phyloP scores from a whole-genome alignment of 2,797 vertebrate species.

The Ptychadena robeensis region DNA sequence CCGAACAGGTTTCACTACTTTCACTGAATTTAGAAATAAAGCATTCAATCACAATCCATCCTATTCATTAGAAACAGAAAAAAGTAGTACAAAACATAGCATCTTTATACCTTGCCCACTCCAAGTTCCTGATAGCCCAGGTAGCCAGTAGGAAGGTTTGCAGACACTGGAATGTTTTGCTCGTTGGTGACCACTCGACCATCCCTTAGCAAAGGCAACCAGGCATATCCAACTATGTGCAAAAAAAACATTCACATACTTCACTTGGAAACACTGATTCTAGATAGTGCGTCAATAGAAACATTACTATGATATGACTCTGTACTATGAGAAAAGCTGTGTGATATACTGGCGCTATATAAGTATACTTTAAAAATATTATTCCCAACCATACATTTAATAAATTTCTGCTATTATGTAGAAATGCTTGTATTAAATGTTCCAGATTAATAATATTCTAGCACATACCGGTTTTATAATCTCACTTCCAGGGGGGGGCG shows the following conservation, averaged over 20 bases:
- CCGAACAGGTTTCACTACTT: no score
- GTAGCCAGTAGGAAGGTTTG: slow-evolving; percentile 87
- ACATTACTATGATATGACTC: no score
- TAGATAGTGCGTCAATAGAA: background rate
- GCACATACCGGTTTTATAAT: background rate
- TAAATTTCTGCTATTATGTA: background rate
- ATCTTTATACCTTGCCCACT: slow-evolving; percentile 81
- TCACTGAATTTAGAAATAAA: background rate
- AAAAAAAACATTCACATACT: slow-evolving; percentile 23
- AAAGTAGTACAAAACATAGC: background rate
- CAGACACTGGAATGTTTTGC: slow-evolving; percentile 86
- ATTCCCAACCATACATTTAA: background rate
- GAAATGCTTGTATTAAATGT: background rate
- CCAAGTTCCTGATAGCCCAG: slow-evolving; percentile 83
- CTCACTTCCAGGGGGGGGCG: background rate
- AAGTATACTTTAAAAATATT: no score
- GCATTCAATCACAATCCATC: background rate
- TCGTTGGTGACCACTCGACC: slow-evolving; percentile 90
- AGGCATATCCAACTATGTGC: slow-evolving; percentile 88
- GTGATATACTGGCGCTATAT: no score
- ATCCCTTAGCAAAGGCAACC: slow-evolving; percentile 92
- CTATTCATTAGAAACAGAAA: background rate
- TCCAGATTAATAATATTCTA: background rate
- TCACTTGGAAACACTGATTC: background rate
- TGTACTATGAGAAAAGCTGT: background rate